Conservation (phyloP, 2,888 invertebrate genomes). For the Periphyllus acericola region DNA sequence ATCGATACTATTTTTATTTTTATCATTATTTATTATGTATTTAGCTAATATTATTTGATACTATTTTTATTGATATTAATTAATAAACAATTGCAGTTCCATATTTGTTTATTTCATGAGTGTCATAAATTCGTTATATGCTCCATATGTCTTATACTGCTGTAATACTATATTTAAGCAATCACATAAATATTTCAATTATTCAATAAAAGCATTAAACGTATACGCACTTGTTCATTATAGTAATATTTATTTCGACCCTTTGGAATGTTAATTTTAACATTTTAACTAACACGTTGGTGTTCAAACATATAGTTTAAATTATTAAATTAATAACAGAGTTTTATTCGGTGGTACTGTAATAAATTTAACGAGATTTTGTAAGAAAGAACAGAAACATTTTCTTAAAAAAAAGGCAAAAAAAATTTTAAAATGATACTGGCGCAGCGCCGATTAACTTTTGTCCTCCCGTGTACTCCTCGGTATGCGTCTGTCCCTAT, state of each 20-base stretch:
- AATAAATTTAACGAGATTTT: not conserved
- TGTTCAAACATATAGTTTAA: not conserved
- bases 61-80: no score
- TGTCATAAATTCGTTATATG: no score
- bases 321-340: not conserved
- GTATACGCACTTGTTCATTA: no score
- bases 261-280: not conserved
- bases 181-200: no score
- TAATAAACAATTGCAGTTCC: no score
- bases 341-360: not conserved
- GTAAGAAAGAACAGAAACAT: not conserved
- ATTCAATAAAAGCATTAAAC: no score
- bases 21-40: no score
- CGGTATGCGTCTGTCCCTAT: not conserved
- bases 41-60: no score
- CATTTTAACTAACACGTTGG: not conserved
- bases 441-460: not conserved
- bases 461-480: not conserved
- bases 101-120: no score
- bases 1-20: no score
- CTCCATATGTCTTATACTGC: no score
- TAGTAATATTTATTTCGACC: not conserved
- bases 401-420: constrained; percentile 5
- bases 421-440: not conserved
- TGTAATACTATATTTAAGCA: no score